Evolutionary conservation across 1,140 invertebrate genomes (phyloP).

Genomic region (Drosophila equinoxialis): DNA sequence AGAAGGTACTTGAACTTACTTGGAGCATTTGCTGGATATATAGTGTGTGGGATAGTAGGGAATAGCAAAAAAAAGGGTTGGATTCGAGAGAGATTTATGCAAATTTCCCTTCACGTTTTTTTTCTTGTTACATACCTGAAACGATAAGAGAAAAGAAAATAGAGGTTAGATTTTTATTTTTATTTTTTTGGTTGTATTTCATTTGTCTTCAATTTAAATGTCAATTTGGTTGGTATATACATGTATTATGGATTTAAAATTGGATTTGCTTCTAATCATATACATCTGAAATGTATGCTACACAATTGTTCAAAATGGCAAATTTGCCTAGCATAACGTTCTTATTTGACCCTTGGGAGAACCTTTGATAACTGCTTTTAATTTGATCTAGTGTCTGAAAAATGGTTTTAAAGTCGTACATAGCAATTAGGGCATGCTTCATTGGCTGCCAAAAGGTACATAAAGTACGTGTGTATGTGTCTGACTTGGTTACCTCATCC

Average conservation of each 20-base stretch:
- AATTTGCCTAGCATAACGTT: neutral
- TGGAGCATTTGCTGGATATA: conserved; percentile 32
- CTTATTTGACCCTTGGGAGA: conserved; percentile 1
- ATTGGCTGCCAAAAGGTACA: conserved; percentile 67
- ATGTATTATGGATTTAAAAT: neutral
- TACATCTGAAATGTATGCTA: too few relatives aligned
- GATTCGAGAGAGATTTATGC: conserved; percentile 42
- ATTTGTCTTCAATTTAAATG: neutral
- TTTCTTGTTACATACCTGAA: conserved; percentile 66
- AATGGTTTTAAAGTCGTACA: conserved; percentile 53
- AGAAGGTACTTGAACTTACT: conserved; percentile 62
- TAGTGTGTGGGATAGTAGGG: neutral
- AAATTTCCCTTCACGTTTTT: conserved; percentile 34
- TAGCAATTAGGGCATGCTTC: conserved; percentile 73
- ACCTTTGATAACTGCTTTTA: conserved; percentile 16
- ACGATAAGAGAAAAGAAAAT: conserved; percentile 47
- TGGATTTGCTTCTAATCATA: neutral
- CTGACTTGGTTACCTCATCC: conserved; percentile 16
- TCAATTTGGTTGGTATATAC: neutral
- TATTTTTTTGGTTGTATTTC: conserved; percentile 28
- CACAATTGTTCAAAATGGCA: too few relatives aligned
- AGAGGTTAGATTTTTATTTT: conserved; percentile 25
- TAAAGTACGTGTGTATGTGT: conserved; percentile 61
- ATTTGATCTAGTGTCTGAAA: conserved; percentile 20
- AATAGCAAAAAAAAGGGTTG: conserved; percentile 8